Base-by-base conservation (phyloP, 2,888 invertebrate species). In the Synanthedon tipuliformis region DNA sequence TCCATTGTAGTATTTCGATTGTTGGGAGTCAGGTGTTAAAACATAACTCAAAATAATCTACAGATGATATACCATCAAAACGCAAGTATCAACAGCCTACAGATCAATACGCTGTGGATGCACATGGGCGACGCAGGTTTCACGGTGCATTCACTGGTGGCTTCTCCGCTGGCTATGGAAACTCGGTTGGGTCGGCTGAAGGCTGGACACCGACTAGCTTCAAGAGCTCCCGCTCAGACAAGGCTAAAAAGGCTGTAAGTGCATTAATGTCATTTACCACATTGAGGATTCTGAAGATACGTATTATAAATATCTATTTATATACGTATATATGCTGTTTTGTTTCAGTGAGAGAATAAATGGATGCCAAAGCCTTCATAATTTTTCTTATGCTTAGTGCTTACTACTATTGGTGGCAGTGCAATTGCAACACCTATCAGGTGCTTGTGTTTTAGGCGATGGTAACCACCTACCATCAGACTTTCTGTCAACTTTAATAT, bases 121-220 rank as follows among this genome's bases (percentile, higher is more conserved):
- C 92, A 40, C 92, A 95, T 71, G 99, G 98, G 0, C 89, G 94
- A 54, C 89, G 96, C 8, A 85, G 99, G 64, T 99, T 99, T 77
- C 99, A 99, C 80, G 99, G 99, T 7, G 99, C 99, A 0, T 99
- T 99, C 73, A 99, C 99, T 0, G 99, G 99, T 0, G 97, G 91
- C 3, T 99, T 99, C 75, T 97, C 98, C 12, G 99, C 99, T 0
- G 99, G 99, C 0, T 98, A 95, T 70, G 98, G 94, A 72, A 99
- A 99, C 72, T 94, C 97, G 0, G 99, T 99, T 16, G 99, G 98
- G 0, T 94, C 97, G 0, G 90, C 94, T 59, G 98, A 99, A 88
- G 98, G 99, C 51, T 99, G 97, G 96, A 90, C 91, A 10, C 99
- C 99, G 0, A 89, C 93, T 40, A 91, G 92, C 13, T 99, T 98